Percentiles rank a stretch among this genome's conserved stretches.
These are phyloP conservation scores for Oophaga sylvatica DNA, from an alignment of 2,797 vertebrate species.

Conservation along the genomic window DNA sequence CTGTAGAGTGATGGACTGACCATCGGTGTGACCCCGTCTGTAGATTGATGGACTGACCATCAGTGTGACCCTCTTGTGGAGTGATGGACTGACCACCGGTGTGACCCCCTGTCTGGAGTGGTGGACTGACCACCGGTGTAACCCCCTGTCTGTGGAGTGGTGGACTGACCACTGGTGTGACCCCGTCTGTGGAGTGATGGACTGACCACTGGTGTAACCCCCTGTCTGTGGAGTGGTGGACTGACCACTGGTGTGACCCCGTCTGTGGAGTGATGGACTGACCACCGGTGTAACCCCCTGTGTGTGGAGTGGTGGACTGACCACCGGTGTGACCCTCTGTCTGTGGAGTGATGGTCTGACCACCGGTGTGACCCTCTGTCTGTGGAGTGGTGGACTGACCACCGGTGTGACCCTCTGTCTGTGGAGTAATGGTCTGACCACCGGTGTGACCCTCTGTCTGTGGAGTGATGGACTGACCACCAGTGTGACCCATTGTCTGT, in stretches of 20 bases:
- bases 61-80: not conserved
- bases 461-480: not conserved
- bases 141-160: not conserved
- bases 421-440: not conserved
- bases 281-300: not conserved
- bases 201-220: not conserved
- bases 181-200: not conserved
- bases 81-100: not conserved
- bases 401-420: no score
- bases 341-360: not conserved
- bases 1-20: not conserved
- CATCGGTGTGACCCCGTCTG: not conserved
- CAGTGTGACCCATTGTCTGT: no score
- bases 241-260: not conserved
- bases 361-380: not conserved
- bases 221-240: not conserved
- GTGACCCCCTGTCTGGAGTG: not conserved
- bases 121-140: not conserved
- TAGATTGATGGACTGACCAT: not conserved
- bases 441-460: not conserved
- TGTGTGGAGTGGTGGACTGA: not conserved
- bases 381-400: not conserved
- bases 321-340: not conserved
- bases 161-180: not conserved
- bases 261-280: not conserved